phyloP scores from a whole-genome alignment of 2,888 invertebrate species.

The Mythimna loreyi region DNA sequence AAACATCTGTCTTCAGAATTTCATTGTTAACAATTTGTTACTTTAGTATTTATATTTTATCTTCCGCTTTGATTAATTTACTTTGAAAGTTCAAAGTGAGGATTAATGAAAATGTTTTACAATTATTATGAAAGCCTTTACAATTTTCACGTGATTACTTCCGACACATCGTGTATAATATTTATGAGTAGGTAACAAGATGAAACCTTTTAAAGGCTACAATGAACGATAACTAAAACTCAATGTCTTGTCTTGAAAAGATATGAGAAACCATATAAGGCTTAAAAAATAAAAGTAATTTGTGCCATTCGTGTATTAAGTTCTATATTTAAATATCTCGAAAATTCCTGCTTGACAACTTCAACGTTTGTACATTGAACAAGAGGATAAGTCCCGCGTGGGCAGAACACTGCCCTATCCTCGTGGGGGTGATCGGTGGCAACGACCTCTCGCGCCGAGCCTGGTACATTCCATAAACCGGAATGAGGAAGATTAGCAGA shows the following conservation, averaged over 20 bases:
- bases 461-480: too few relatives aligned
- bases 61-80: constrained; percentile 28
- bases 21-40: constrained; percentile 53
- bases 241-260: neutral
- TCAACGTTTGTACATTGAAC: too few relatives aligned
- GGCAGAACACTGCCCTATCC: too few relatives aligned
- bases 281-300: neutral
- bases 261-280: neutral
- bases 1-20: constrained; percentile 56
- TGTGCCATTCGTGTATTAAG: too few relatives aligned
- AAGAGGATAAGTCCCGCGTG: too few relatives aligned
- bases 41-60: constrained; percentile 41
- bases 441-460: too few relatives aligned
- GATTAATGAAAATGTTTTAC: constrained; percentile 2
- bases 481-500: too few relatives aligned
- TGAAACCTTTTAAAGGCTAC: constrained; percentile 1
- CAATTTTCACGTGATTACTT: neutral
- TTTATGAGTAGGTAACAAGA: too few relatives aligned
- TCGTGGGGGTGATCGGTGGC: too few relatives aligned
- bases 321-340: too few relatives aligned
- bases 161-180: neutral
- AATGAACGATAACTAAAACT: neutral
- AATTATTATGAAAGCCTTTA: neutral
- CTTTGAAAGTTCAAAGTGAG: constrained; percentile 20
- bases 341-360: too few relatives aligned